These are phyloP conservation scores for Anguilla japonica DNA, from an alignment of 2,113 vertebrate genomes.

Conservation along the genomic window DNA sequence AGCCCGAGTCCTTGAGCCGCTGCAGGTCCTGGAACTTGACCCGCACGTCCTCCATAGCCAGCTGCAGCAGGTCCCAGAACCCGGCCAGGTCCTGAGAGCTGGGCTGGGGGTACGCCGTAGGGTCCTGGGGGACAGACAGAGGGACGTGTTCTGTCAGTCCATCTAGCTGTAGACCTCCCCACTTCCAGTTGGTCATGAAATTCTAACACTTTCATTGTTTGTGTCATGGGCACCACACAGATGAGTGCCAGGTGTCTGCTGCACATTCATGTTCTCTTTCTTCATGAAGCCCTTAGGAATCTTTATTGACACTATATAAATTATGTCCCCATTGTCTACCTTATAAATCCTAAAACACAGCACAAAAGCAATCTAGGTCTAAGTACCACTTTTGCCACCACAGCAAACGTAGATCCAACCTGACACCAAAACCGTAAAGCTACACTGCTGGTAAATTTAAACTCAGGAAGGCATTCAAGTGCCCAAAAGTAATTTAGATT, in stretches of 20 bases:
- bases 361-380: not conserved
- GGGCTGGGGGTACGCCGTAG: constrained; percentile 89
- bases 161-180: not conserved
- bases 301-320: not conserved
- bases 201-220: too few species aligned
- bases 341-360: not conserved
- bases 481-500: not conserved
- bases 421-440: not conserved
- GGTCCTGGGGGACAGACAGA: constrained; percentile 72
- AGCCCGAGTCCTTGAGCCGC: constrained; percentile 91
- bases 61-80: constrained; percentile 97
- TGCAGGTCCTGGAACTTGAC: constrained; percentile 95
- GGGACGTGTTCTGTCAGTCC: not conserved
- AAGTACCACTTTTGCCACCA: not conserved
- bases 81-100: constrained; percentile 95
- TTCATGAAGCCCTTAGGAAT: not conserved
- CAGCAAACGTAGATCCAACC: not conserved
- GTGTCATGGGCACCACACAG: not conserved
- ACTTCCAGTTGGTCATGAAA: not conserved
- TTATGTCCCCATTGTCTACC: not conserved
- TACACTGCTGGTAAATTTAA: not conserved
- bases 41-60: constrained; percentile 93
- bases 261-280: not conserved
- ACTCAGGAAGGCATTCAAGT: not conserved
- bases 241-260: not conserved